Evolutionary conservation across 2,113 vertebrate genomes (phyloP).

Genomic region (Pantherophis guttatus): DNA sequence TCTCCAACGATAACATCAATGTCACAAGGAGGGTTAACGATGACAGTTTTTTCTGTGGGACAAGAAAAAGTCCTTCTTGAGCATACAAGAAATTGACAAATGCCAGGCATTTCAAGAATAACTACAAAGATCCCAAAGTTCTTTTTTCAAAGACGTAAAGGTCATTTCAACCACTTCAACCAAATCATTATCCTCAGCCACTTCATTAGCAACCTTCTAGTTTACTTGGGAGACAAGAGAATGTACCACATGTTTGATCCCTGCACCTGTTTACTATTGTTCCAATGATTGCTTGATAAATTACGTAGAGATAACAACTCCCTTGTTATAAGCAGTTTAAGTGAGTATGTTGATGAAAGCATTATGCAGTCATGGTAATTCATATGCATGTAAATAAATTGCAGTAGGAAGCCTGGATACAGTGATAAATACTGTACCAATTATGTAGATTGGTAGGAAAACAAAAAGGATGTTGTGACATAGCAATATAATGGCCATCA

Average conservation of each 20-base stretch:
- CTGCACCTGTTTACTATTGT: conserved; percentile 10
- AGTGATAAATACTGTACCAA: background rate
- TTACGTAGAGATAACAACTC: conserved; percentile 42
- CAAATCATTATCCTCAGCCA: conserved; percentile 26
- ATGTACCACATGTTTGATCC: conserved; percentile 1
- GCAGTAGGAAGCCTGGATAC: background rate
- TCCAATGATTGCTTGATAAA: conserved; percentile 41
- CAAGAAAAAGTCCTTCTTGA: background rate
- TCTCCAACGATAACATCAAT: conserved; percentile 85
- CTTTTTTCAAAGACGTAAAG: background rate
- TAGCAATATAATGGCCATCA: background rate
- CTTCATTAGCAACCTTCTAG: background rate
- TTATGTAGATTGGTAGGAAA: background rate
- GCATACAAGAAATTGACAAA: background rate
- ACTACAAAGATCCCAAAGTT: background rate
- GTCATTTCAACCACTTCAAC: background rate
- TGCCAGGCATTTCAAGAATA: background rate
- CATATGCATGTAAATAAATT: conserved; percentile 21
- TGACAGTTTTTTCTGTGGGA: conserved; percentile 78
- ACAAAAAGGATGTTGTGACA: background rate
- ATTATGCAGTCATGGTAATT: conserved; percentile 38
- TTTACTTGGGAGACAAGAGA: conserved; percentile 10
- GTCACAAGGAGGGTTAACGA: conserved; percentile 75
- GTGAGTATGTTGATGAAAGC: conserved; percentile 38
- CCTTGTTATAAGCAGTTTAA: conserved; percentile 48